A percentile compares a stretch with the other conserved stretches of the same genome.
phyloP scores from a whole-genome alignment of 2,888 invertebrate species.

The Lasiommata megera region DNA sequence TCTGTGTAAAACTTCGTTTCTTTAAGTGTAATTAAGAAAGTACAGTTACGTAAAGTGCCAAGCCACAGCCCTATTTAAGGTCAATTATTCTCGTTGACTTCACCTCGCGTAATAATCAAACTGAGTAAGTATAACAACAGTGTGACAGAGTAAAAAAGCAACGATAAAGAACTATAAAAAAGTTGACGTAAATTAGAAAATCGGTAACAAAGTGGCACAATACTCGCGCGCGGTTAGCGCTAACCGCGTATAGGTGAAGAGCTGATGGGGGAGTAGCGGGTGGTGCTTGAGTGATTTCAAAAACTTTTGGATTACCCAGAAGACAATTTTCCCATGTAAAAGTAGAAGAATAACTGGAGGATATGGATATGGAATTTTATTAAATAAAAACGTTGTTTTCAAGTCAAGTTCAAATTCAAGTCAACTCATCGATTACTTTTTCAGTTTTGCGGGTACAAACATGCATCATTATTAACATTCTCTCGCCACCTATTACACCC shows the following conservation, averaged over 20 bases:
- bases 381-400: too few relatives aligned
- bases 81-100: slow-evolving; percentile 2
- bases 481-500: too few relatives aligned
- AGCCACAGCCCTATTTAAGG: background rate
- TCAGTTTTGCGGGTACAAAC: too few relatives aligned
- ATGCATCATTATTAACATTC: too few relatives aligned
- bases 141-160: slow-evolving; percentile 12
- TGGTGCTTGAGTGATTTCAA: background rate
- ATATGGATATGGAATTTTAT: too few relatives aligned
- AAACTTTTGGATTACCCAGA: too few relatives aligned
- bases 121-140: slow-evolving; percentile 2
- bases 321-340: too few relatives aligned
- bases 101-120: slow-evolving; percentile 5
- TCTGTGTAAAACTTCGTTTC: too few relatives aligned
- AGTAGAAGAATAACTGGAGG: too few relatives aligned
- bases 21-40: too few relatives aligned
- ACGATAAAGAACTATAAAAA: slow-evolving; percentile 15
- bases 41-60: background rate
- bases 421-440: too few relatives aligned
- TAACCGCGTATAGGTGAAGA: slow-evolving; percentile 31
- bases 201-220: slow-evolving; percentile 45
- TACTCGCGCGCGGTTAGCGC: slow-evolving; percentile 42
- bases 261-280: background rate
- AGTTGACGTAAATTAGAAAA: slow-evolving; percentile 33
- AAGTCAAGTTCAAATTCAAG: too few relatives aligned